Evolutionary conservation across 1,140 invertebrate species (phyloP).

Genomic region (Tetragonula clypearis): DNA sequence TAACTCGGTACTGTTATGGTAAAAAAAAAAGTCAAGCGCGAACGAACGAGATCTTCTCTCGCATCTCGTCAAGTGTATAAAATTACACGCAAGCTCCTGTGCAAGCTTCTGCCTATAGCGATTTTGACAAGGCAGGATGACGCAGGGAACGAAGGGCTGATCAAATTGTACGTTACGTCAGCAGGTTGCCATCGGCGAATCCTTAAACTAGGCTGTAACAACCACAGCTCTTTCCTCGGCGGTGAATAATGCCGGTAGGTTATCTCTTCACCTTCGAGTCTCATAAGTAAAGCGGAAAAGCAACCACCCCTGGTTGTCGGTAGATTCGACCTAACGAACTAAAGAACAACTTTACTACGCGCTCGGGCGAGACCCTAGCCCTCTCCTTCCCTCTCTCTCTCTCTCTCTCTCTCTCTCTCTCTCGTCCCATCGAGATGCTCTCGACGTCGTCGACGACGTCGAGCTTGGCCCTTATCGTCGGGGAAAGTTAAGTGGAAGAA

Average conservation of each 20-base stretch:
- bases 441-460: constrained; percentile 43
- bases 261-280: constrained; percentile 78
- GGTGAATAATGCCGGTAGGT: constrained; percentile 79
- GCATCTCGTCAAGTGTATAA: not conserved
- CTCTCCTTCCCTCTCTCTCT: constrained; percentile 41
- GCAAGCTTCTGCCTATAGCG: not conserved
- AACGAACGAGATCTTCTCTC: not conserved
- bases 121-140: not conserved
- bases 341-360: constrained; percentile 78
- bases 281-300: constrained; percentile 74
- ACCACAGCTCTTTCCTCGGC: constrained; percentile 20
- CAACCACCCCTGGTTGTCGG: constrained; percentile 38
- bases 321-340: constrained; percentile 76
- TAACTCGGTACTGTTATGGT: too few relatives aligned
- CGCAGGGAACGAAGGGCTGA: not conserved
- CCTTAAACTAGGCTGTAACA: not conserved
- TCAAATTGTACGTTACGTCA: constrained; percentile 24
- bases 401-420: constrained; percentile 24
- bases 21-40: not conserved
- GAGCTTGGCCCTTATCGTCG: constrained; percentile 71
- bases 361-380: constrained; percentile 47
- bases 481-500: constrained; percentile 80
- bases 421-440: not conserved
- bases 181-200: constrained; percentile 1
- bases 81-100: not conserved